Base-by-base conservation (phyloP, 2,113 vertebrate genomes). In the Plotosus lineatus region DNA sequence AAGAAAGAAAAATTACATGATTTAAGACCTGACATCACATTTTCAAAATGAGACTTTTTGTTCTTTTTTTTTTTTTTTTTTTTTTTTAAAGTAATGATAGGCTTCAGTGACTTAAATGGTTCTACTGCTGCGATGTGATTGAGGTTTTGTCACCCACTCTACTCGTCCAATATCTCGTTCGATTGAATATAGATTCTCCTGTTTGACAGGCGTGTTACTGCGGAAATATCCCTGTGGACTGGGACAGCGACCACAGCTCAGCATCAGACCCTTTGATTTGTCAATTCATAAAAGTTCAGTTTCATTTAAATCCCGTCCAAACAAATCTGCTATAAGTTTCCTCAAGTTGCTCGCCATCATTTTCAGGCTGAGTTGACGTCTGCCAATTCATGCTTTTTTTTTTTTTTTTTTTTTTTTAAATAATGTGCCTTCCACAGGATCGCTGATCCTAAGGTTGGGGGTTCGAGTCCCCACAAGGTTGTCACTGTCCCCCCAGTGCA, bases 231-330 rank as follows among this genome's bases (percentile, higher is more conserved):
- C 84, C 77, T 40, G 21, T 14, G 58, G 84, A 76, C 46, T 19
- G n/a, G 38, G 36, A 55, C 33, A 6, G 26, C 38, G 6, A 61
- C 44, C 65, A 72, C 7, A 53, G 80, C 19, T 58, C 58, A 72
- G 69, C 63, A 76, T 77, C 40, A 8, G 15, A 69, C 56, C 63
- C 21, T 83, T 81, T 80, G 84, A 77, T 82, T 77, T 77, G 84
- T 72, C 56, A 75, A 79, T 65, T 79, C 65, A 72, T 56, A 28
- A 56, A 42, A 79, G 72, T 75, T 85, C 53, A 82, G 55, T 82
- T 72, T 82, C 84, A 82, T 85, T 85, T 82, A 85, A 82, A 46
- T 85, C 58, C 80, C 82, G 80, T 85, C 80, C 53, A 23, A 71
- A 82, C 74, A 58, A 85, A 85, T 85, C 77, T 79, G 61, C 17